Conservation (phyloP, 1,140 invertebrate genomes). For the Parasteatoda tepidariorum region DNA sequence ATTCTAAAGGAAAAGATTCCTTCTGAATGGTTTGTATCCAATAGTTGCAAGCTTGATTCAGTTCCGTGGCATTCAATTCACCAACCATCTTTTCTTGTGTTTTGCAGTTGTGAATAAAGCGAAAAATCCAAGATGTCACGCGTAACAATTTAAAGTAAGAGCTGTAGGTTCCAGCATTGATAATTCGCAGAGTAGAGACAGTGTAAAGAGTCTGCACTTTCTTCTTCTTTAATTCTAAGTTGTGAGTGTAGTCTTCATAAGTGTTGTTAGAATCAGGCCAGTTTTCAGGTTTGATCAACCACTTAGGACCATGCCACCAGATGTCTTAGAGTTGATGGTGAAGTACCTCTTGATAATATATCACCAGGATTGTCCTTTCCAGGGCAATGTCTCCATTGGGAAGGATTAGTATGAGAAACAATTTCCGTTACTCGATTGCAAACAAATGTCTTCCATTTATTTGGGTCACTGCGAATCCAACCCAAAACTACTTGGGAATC, state of each 20-base stretch:
- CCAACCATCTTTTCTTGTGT: neutral
- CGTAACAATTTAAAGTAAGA: conserved; percentile 6
- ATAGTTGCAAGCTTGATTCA: too few species aligned
- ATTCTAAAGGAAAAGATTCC: too few species aligned
- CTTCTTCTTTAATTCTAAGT: conserved; percentile 2
- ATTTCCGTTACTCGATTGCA: conserved; percentile 31
- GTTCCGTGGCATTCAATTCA: too few species aligned
- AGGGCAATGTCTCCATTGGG: too few species aligned
- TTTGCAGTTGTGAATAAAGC: conserved; percentile 20
- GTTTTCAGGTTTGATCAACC: too few species aligned
- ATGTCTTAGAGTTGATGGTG: neutral
- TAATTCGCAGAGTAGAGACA: neutral
- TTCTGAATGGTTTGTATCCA: too few species aligned
- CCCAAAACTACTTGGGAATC: conserved; percentile 1
- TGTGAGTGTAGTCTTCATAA: neutral
- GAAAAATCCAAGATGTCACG: conserved; percentile 8
- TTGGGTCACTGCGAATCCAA: too few species aligned
- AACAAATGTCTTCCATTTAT: too few species aligned
- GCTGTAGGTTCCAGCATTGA: too few species aligned
- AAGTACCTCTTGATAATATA: neutral
- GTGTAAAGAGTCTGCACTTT: neutral
- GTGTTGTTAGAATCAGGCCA: neutral
- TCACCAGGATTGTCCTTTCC: too few species aligned
- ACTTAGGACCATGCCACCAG: too few species aligned
- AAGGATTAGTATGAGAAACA: too few species aligned